Evolutionary conservation across 2,888 invertebrate genomes (phyloP).

Genomic region (Ophion ellenae): DNA sequence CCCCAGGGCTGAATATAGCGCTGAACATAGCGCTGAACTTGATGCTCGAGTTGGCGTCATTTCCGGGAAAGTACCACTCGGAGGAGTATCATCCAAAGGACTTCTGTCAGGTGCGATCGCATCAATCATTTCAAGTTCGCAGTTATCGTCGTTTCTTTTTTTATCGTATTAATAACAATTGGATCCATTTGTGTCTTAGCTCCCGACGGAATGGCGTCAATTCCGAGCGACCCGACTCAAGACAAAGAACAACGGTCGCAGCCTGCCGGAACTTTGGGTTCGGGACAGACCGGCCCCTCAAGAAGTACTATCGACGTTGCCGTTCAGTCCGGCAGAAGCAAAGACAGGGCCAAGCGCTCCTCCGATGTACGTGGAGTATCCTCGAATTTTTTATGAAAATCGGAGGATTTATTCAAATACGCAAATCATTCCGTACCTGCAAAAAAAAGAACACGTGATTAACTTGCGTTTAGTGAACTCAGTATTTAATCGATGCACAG

Average conservation of each 20-base stretch:
- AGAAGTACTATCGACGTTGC: constrained; percentile 42
- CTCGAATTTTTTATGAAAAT: background rate
- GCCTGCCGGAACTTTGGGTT: background rate
- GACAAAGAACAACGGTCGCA: constrained; percentile 14
- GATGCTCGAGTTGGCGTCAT: background rate
- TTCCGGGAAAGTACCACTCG: background rate
- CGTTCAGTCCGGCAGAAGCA: constrained; percentile 55
- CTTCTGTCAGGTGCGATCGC: background rate
- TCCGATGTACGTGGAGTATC: constrained; percentile 67
- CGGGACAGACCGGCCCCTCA: background rate
- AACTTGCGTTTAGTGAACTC: background rate
- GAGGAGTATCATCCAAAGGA: background rate
- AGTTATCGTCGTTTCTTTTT: background rate
- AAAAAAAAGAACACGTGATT: no score
- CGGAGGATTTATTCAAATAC: background rate
- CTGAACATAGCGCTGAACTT: background rate
- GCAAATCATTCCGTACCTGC: background rate
- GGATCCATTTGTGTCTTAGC: no score
- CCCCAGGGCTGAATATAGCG: background rate
- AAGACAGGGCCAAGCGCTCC: constrained; percentile 68
- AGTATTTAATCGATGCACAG: constrained; percentile 64
- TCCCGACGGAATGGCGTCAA: background rate
- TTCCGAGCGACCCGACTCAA: background rate
- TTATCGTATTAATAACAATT: background rate
- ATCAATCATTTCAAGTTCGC: background rate